Evolutionary conservation across 2,888 invertebrate genomes (phyloP).

Genomic region (Phalera bucephala): DNA sequence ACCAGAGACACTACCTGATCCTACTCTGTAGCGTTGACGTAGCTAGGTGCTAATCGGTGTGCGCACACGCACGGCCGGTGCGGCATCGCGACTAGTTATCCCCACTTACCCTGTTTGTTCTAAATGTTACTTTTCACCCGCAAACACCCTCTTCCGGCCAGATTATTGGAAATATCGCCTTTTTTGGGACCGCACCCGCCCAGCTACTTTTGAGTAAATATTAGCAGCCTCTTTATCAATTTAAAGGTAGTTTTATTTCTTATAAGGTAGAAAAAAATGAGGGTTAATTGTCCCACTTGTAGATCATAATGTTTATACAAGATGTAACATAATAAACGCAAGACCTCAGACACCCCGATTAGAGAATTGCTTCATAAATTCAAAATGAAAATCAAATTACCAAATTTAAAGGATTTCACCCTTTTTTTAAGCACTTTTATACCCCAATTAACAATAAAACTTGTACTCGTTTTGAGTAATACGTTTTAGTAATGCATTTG

Average conservation of each 20-base stretch:
- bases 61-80: slow-evolving; percentile 49
- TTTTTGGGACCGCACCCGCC: slow-evolving; percentile 57
- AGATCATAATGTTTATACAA: too few relatives aligned
- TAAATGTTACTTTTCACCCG: slow-evolving; percentile 68
- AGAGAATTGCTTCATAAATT: too few relatives aligned
- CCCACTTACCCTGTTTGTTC: slow-evolving; percentile 72
- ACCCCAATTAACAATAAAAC: too few relatives aligned
- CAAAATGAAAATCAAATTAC: too few relatives aligned
- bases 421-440: too few relatives aligned
- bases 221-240: slow-evolving; percentile 1
- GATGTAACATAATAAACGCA: too few relatives aligned
- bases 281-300: too few relatives aligned
- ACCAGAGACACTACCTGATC: slow-evolving; percentile 19
- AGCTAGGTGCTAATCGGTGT: slow-evolving; percentile 67
- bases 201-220: slow-evolving; percentile 41
- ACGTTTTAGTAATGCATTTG: too few relatives aligned
- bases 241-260: background rate
- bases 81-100: slow-evolving; percentile 60
- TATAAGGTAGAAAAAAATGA: too few relatives aligned
- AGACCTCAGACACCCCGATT: too few relatives aligned
- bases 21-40: slow-evolving; percentile 40
- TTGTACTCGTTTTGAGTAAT: too few relatives aligned
- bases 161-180: slow-evolving; percentile 71
- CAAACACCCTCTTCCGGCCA: slow-evolving; percentile 73
- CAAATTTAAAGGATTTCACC: too few relatives aligned